Evolutionary conservation across 2,797 vertebrate species (phyloP).

Genomic region (Pseudocheirus occidentalis): DNA sequence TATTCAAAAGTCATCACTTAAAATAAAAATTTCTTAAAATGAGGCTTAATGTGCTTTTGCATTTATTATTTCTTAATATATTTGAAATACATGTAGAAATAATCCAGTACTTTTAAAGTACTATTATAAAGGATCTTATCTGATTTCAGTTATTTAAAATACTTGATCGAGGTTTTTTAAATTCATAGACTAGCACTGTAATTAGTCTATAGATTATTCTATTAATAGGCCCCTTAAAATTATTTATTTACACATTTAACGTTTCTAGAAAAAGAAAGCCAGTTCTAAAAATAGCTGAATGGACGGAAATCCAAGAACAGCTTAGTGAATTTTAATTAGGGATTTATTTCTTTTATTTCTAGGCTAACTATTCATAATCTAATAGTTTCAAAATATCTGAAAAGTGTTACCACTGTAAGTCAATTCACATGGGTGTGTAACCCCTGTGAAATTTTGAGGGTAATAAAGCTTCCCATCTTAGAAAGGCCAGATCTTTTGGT

Average conservation of each 20-base stretch:
- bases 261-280: conserved; percentile 41
- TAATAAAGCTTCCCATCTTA: conserved; percentile 11
- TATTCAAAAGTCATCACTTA: conserved; percentile 45
- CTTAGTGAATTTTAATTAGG: conserved; percentile 67
- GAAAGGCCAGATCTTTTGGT: background rate
- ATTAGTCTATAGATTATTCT: conserved; percentile 12
- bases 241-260: conserved; percentile 34
- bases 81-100: conserved; percentile 19
- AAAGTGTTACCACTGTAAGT: background rate
- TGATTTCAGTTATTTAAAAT: conserved; percentile 19
- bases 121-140: background rate
- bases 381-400: background rate
- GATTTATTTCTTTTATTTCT: conserved; percentile 53
- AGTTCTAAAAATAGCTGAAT: conserved; percentile 65
- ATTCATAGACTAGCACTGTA: background rate
- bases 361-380: conserved; percentile 6
- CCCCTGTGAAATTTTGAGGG: conserved; percentile 41
- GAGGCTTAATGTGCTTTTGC: background rate
- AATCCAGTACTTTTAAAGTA: background rate
- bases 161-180: background rate
- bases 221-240: conserved; percentile 40
- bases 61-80: conserved; percentile 30
- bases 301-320: conserved; percentile 49
- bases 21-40: conserved; percentile 28
- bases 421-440: conserved; percentile 2